Percentiles rank a stretch among this genome's conserved stretches.
These are phyloP conservation scores for Abrostola triplasia DNA, from an alignment of 2,888 invertebrate genomes.

Conservation along the genomic window DNA sequence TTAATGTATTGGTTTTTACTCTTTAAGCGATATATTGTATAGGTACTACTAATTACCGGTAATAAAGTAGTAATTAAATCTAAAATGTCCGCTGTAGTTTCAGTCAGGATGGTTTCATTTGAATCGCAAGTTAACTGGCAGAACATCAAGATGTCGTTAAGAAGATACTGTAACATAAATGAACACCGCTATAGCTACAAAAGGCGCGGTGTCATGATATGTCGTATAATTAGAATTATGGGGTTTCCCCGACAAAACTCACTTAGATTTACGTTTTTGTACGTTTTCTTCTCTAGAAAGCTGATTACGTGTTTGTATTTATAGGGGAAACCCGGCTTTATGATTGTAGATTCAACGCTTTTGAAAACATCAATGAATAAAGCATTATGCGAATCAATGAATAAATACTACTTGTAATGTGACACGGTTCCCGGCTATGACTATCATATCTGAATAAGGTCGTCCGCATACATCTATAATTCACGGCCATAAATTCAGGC, in stretches of 20 bases:
- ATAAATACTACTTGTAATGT: constrained; percentile 31
- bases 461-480: constrained; percentile 26
- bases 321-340: constrained; percentile 20
- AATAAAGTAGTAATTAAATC: too few relatives aligned
- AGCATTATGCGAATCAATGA: constrained; percentile 34
- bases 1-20: too few relatives aligned
- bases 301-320: constrained; percentile 17
- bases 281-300: constrained; percentile 36
- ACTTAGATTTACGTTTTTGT: constrained; percentile 25
- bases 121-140: too few relatives aligned
- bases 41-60: too few relatives aligned
- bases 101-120: too few relatives aligned
- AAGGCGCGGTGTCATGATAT: constrained; percentile 17
- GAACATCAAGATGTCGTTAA: background rate
- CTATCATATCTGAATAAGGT: constrained; percentile 35
- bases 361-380: constrained; percentile 41
- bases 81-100: too few relatives aligned
- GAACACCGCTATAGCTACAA: constrained; percentile 9
- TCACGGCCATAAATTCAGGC: constrained; percentile 20
- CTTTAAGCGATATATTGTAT: too few relatives aligned
- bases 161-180: constrained; percentile 13
- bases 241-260: constrained; percentile 32
- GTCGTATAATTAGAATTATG: constrained; percentile 23
- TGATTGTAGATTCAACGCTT: constrained; percentile 16
- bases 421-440: constrained; percentile 22